Base-by-base conservation (phyloP, 2,888 invertebrate species). In the Epistrophella euchroma region DNA sequence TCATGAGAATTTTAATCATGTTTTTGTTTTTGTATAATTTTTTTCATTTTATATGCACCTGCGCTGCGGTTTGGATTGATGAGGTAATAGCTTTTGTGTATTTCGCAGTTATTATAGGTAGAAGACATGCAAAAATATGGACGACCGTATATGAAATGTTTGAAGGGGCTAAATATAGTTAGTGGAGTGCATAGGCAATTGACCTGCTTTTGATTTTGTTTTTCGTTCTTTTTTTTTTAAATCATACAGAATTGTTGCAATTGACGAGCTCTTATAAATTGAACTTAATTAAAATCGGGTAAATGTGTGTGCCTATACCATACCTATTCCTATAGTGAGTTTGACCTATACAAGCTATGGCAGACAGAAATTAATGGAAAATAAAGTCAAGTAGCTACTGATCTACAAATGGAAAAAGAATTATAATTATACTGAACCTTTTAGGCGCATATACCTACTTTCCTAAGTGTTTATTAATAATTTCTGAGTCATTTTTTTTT, bases 251-350 rank as follows among this genome's bases (percentile, higher is more conserved):
- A 47, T 28, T 50, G 40, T 28, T 50, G 40, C 72, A 76, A 76
- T 76, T 80, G 66, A 85, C 55, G 66, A 52, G 75, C 50, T 66
- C 52, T 25, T 80, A 60, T 74, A 74, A 83, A 78, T 78, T 83
- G 78, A 83, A 83, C 70, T 68, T 83, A 83, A 83, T 83, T 83
- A 83, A 77, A 32, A 35, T 66, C 15, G 47, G 15, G 13, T 62
- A 45, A 28, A 11, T 32, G 32, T 25, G 11, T 50, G 25, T 4
- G 45, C 11, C 10, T 1, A 4, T 40, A 40, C n/a, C n/a, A n/a
- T n/a, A n/a, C n/a, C n/a, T n/a, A n/a, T n/a, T n/a, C n/a, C n/a
- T 15, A 9, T 15, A 25, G 47, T 47, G 19, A 17, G 15, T 35
- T 66, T 66, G 66, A 32, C 66, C 47, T 66, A 19, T 1, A 47